A percentile compares a stretch with the other conserved stretches of the same genome.
phyloP scores from a whole-genome alignment of 2,113 vertebrate genomes.

The Cyprinus carpio region DNA sequence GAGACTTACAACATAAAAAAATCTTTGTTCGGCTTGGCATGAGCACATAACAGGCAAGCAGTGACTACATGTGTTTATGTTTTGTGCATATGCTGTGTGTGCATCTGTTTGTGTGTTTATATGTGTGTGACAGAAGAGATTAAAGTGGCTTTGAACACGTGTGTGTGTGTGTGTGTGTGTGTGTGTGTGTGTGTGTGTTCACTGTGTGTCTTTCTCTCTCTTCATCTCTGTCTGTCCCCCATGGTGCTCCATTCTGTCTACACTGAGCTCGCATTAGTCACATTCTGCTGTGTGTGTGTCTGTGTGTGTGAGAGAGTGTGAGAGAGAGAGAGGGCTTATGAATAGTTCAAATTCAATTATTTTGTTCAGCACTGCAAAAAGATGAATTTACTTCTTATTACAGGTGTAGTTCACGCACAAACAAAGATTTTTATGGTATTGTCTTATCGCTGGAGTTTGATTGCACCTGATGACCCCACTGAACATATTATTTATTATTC shows the following conservation, averaged over 20 bases:
- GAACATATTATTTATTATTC: neutral
- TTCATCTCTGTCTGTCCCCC: conserved; percentile 5
- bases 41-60: neutral
- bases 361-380: neutral
- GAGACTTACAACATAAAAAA: too few species aligned
- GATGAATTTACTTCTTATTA: neutral
- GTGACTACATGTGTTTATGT: neutral
- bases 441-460: neutral
- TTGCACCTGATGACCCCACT: neutral
- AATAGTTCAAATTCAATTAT: conserved; percentile 23
- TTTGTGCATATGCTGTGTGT: conserved; percentile 7
- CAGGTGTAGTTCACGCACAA: neutral
- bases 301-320: neutral
- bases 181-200: conserved; percentile 17
- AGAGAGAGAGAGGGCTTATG: conserved; percentile 26
- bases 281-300: conserved; percentile 16
- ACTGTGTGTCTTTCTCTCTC: neutral
- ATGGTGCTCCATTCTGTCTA: conserved; percentile 19
- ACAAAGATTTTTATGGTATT: neutral
- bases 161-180: conserved; percentile 20
- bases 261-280: conserved; percentile 33
- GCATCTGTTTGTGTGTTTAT: conserved; percentile 42
- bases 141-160: conserved; percentile 21
- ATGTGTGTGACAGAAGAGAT: conserved; percentile 34
- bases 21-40: neutral